Percentiles rank a stretch among this genome's conserved stretches.
Evolutionary conservation across 2,888 invertebrate genomes (phyloP).

Genomic region (Bedellia somnulentella): DNA sequence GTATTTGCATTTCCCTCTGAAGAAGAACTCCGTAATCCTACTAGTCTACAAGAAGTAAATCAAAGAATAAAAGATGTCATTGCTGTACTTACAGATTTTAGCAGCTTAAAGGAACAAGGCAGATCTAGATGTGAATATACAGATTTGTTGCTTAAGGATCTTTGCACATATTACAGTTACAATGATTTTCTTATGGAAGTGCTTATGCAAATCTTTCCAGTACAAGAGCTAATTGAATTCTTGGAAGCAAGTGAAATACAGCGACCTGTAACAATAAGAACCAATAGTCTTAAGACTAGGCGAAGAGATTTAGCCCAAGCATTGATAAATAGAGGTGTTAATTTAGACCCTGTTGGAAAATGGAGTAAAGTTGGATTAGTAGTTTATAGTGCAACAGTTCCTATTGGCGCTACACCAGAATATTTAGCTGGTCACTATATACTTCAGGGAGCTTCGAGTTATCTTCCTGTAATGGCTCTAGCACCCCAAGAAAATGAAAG

Average conservation of each 20-base stretch:
- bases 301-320: conserved; percentile 91
- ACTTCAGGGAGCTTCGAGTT: conserved; percentile 94
- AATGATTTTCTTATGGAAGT: conserved; percentile 94
- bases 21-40: conserved; percentile 70
- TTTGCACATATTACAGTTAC: conserved; percentile 95
- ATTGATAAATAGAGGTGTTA: conserved; percentile 94
- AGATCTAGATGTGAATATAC: conserved; percentile 82
- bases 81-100: conserved; percentile 79
- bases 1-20: conserved; percentile 78
- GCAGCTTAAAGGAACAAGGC: conserved; percentile 64
- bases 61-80: conserved; percentile 87
- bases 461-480: conserved; percentile 96
- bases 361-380: conserved; percentile 99
- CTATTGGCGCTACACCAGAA: conserved; percentile 97
- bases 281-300: conserved; percentile 92
- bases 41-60: conserved; percentile 80
- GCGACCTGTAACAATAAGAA: conserved; percentile 92
- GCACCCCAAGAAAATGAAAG: conserved; percentile 95
- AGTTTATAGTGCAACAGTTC: conserved; percentile 93
- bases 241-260: conserved; percentile 95
- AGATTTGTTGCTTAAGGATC: conserved; percentile 76
- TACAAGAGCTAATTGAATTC: conserved; percentile 87
- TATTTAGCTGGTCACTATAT: conserved; percentile 98
- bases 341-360: conserved; percentile 96
- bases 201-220: conserved; percentile 86